Conservation (phyloP, 2,797 vertebrate genomes). For the Etheostoma perlongum region DNA sequence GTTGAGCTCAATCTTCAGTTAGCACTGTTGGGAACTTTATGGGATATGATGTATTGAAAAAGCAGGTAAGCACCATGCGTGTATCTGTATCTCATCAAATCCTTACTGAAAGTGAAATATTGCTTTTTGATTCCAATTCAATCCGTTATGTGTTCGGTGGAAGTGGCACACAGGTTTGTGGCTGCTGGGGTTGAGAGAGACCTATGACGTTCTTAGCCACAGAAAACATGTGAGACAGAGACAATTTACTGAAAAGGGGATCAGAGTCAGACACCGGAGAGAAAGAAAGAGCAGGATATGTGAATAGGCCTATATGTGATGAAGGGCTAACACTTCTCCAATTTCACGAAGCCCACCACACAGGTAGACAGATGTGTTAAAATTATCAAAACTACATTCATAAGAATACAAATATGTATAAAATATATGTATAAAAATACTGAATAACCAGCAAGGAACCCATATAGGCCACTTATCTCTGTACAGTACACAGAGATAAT, state of each 20-base stretch:
- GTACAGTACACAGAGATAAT: not conserved
- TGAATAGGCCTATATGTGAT: not conserved
- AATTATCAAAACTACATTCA: not conserved
- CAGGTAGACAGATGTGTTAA: not conserved
- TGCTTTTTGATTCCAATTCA: slow-evolving; percentile 22
- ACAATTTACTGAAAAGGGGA: not conserved
- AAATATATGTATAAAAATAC: no score
- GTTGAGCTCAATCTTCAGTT: not conserved
- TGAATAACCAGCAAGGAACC: not conserved
- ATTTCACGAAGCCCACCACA: not conserved
- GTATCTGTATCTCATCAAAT: slow-evolving; percentile 15
- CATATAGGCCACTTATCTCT: not conserved
- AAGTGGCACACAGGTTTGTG: slow-evolving; percentile 39
- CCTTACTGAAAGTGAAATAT: slow-evolving; percentile 27
- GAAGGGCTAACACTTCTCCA: no score
- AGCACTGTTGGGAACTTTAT: not conserved
- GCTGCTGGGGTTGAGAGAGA: slow-evolving; percentile 38
- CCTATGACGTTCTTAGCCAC: slow-evolving; percentile 19
- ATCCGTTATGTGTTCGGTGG: not conserved
- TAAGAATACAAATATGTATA: not conserved
- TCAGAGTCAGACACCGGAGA: not conserved
- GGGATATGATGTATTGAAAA: not conserved
- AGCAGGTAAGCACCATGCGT: not conserved
- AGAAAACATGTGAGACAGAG: not conserved
- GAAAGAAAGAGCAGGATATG: not conserved